Percentiles rank a stretch among this genome's conserved stretches.
Conservation (phyloP, 30 jellyfish, hydroid and myxozoan species). For the Mastigias papua region DNA sequence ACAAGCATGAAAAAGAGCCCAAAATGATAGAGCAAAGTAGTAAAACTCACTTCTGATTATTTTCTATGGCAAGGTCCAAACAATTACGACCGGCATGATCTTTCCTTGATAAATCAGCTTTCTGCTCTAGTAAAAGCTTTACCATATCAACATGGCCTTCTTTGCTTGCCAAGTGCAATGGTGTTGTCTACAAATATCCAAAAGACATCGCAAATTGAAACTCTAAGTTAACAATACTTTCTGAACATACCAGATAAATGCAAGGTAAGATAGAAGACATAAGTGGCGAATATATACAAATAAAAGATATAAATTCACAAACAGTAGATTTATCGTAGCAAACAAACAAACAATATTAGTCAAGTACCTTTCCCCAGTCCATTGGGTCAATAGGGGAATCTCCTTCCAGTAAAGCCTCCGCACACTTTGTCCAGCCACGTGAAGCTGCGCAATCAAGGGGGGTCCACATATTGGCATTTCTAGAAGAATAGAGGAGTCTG, state of each 20-base stretch:
- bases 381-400: slow-evolving; percentile 96
- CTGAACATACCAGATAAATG: not conserved
- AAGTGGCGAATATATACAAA: no score
- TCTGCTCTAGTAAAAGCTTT: slow-evolving; percentile 78
- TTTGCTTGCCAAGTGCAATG: slow-evolving; percentile 94
- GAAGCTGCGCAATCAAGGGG: slow-evolving; percentile 99
- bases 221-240: not conserved
- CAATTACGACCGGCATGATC: slow-evolving; percentile 97
- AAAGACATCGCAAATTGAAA: not conserved
- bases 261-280: no score
- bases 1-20: not conserved
- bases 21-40: not conserved
- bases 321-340: no score
- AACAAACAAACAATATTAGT: no score
- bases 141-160: slow-evolving; percentile 99
- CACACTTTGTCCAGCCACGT: slow-evolving; percentile 97
- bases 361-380: slow-evolving; percentile 92
- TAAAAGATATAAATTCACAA: no score
- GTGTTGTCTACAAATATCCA: slow-evolving; percentile 83
- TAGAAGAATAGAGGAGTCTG: not conserved
- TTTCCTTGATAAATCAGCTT: slow-evolving; percentile 92
- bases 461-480: slow-evolving; percentile 98
- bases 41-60: slow-evolving; percentile 77
- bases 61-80: slow-evolving; percentile 97
- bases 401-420: slow-evolving; percentile 91